Base-by-base conservation (phyloP, 2,113 vertebrate species). In the Oreochromis aureus region DNA sequence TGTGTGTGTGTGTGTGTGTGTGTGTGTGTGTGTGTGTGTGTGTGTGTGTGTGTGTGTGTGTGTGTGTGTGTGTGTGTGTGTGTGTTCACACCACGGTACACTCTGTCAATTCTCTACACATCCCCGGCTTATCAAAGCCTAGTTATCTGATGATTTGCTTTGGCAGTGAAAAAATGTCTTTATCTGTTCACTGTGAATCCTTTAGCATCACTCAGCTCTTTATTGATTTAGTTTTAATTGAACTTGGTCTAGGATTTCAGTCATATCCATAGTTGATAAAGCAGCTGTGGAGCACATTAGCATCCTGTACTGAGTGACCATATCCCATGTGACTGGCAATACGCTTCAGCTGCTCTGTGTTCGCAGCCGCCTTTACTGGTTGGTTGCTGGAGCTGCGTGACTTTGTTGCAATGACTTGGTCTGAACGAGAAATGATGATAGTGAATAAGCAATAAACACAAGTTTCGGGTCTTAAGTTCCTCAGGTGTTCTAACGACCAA, bases 1-100 rank as follows among this genome's bases (percentile, higher is more conserved):
- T 12, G 34, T 69, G 63, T 22, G 19, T 0, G 12, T 0, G 5
- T n/a, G n/a, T n/a, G n/a, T n/a, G n/a, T n/a, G n/a, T n/a, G n/a
- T 1, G 4, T 0, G 51, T 5, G 48, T 19, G 48, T 1, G 18
- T 10, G 48, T 2, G 15, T 12, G 44, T 3, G 39, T 56, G 19
- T 13, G 7, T 3, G 16, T 19, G 9, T 6, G 54, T 24, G n/a
- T 6, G n/a, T 1, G 4, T 0, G 51, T 5, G 48, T 19, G 48
- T 1, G 18, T 10, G 48, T 2, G 15, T 12, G 44, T 3, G 39
- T 56, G 19, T 13, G 7, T 3, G 16, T 19, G 9, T 6, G 54
- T 24, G n/a, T 6, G n/a, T n/a, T n/a, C n/a, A n/a, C n/a, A n/a
- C n/a, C n/a, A n/a, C n/a, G n/a, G n/a, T n/a, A n/a, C 22, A 2